phyloP scores from a whole-genome alignment of 1,140 invertebrate species.

The Archegozetes longisetosus region DNA sequence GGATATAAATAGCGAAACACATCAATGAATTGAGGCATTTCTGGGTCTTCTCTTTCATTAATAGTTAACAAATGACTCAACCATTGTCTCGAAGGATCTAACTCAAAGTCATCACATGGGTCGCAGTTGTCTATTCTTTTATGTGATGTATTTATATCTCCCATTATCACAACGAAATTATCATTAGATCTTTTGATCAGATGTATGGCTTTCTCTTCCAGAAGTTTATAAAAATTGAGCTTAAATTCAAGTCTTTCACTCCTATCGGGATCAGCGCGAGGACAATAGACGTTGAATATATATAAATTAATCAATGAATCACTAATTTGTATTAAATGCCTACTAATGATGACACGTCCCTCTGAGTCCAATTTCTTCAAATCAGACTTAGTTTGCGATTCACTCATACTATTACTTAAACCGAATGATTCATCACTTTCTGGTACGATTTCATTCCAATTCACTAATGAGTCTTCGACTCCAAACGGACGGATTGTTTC shows the following conservation, averaged over 20 bases:
- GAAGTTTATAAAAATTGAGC: slow-evolving; percentile 34
- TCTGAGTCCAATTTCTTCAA: not conserved
- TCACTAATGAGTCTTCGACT: slow-evolving; percentile 25
- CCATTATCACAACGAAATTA: slow-evolving; percentile 36
- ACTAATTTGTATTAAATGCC: slow-evolving; percentile 5
- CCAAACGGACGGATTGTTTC: slow-evolving; percentile 26
- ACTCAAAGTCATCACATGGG: slow-evolving; percentile 23
- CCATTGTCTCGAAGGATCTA: slow-evolving; percentile 8
- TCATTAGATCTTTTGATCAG: slow-evolving; percentile 25
- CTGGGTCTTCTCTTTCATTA: slow-evolving; percentile 6
- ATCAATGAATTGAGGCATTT: slow-evolving; percentile 32
- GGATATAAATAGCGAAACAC: slow-evolving; percentile 37
- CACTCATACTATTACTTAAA: slow-evolving; percentile 5
- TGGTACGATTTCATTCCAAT: not conserved
- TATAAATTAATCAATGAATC: slow-evolving; percentile 23
- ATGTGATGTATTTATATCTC: slow-evolving; percentile 39
- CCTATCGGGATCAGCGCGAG: slow-evolving; percentile 32
- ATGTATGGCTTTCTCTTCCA: slow-evolving; percentile 33
- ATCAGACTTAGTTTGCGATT: slow-evolving; percentile 5
- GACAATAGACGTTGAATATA: slow-evolving; percentile 41
- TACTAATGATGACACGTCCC: slow-evolving; percentile 11
- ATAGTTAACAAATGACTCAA: slow-evolving; percentile 2
- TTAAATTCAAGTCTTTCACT: slow-evolving; percentile 34
- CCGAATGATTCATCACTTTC: not conserved
- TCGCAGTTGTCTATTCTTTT: slow-evolving; percentile 35